phyloP scores from a whole-genome alignment of 2,888 invertebrate species.

The Margaritifera margaritifera region DNA sequence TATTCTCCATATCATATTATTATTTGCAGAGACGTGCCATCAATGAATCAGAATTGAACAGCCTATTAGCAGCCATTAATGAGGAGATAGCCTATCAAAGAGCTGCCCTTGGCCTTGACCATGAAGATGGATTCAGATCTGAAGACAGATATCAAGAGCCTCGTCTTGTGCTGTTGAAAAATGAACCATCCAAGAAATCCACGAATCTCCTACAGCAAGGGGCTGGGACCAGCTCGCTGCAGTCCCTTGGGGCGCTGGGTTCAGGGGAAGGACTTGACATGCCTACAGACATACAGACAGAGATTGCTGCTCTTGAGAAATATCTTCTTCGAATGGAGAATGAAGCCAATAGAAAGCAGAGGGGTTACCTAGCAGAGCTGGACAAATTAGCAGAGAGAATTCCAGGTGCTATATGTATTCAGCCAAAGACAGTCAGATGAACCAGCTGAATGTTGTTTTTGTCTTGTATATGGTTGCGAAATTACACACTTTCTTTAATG shows the following conservation, averaged over 20 bases:
- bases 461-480: no score
- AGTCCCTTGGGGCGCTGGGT: not conserved
- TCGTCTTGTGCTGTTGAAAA: conserved; percentile 25
- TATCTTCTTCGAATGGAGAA: conserved; percentile 35
- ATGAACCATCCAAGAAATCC: conserved; percentile 23
- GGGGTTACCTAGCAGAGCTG: conserved; percentile 23
- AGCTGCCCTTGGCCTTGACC: conserved; percentile 28
- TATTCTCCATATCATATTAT: conserved; percentile 1
- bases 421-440: conserved; percentile 28
- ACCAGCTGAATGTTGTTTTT: no score
- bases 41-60: conserved; percentile 40
- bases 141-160: conserved; percentile 25
- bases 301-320: conserved; percentile 30
- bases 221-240: not conserved
- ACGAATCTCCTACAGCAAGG: conserved; percentile 17
- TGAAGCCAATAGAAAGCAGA: conserved; percentile 28
- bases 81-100: conserved; percentile 46
- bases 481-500: no score
- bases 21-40: conserved; percentile 29
- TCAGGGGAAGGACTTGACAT: conserved; percentile 5
- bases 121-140: conserved; percentile 10
- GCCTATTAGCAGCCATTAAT: conserved; percentile 39
- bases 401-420: conserved; percentile 41
- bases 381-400: conserved; percentile 37
- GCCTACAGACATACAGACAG: conserved; percentile 28